These are phyloP conservation scores for Protobothrops mucrosquamatus DNA, from an alignment of 2,113 vertebrate species.

Conservation along the genomic window DNA sequence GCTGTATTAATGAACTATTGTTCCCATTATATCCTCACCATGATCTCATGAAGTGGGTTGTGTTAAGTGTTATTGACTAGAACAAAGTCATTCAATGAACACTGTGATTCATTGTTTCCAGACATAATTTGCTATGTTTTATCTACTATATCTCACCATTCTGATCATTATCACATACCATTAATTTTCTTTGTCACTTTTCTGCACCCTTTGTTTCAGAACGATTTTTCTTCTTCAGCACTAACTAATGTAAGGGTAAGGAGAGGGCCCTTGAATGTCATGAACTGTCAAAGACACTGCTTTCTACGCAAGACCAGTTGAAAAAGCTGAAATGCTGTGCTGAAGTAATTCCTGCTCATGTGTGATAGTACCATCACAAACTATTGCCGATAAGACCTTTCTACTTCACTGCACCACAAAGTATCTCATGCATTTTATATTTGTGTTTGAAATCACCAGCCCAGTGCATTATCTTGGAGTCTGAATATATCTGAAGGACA, in stretches of 20 bases:
- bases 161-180: neutral
- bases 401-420: slow-evolving; percentile 20
- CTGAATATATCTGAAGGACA: slow-evolving; percentile 33
- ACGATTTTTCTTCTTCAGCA: too few species aligned
- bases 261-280: neutral
- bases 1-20: neutral
- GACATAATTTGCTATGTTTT: neutral
- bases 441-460: slow-evolving; percentile 13
- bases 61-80: neutral
- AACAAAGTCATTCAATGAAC: neutral
- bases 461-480: slow-evolving; percentile 12
- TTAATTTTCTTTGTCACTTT: neutral
- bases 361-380: slow-evolving; percentile 26
- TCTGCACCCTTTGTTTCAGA: neutral
- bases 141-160: neutral
- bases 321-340: neutral
- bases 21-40: neutral
- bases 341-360: slow-evolving; percentile 26
- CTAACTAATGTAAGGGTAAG: neutral
- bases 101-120: neutral
- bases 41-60: neutral
- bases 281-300: slow-evolving; percentile 11
- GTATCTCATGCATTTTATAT: slow-evolving; percentile 39
- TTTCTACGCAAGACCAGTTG: slow-evolving; percentile 7
- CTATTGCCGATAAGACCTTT: slow-evolving; percentile 25